Evolutionary conservation across 2,113 vertebrate species (phyloP).

Genomic region (Gnathonemus longibarbis): DNA sequence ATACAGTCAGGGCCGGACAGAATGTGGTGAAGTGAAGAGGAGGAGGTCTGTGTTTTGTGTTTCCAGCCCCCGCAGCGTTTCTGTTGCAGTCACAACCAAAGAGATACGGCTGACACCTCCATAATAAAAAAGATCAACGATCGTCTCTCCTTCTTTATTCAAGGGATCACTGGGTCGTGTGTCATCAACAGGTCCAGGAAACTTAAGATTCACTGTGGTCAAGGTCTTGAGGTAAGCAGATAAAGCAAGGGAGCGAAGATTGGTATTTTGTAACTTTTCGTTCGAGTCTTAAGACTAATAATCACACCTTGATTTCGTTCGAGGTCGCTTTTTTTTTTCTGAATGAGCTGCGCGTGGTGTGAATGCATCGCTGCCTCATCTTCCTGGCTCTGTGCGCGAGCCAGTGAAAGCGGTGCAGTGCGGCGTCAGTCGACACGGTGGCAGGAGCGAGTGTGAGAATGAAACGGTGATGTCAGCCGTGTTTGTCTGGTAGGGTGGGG

Average conservation of each 20-base stretch:
- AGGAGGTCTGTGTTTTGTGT: neutral
- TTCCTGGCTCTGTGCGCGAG: neutral
- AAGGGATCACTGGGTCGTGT: neutral
- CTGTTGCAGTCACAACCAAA: neutral
- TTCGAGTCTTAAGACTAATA: neutral
- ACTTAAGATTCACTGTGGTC: constrained; percentile 23
- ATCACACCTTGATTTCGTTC: neutral
- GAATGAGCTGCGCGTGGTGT: neutral
- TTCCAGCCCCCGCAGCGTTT: neutral
- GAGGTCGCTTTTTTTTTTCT: constrained; percentile 14
- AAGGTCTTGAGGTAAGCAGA: neutral
- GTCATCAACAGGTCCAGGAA: neutral
- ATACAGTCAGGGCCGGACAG: neutral
- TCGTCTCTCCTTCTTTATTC: neutral
- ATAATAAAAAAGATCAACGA: constrained; percentile 2
- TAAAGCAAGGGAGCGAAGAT: neutral
- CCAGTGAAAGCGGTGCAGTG: neutral
- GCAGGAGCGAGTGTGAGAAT: constrained; percentile 20
- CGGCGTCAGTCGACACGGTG: neutral
- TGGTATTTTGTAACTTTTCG: neutral
- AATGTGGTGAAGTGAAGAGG: neutral
- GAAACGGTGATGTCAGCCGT: constrained; percentile 57
- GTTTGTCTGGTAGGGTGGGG: constrained; percentile 50
- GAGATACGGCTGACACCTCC: neutral
- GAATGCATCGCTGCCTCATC: neutral